Conservation (phyloP, 2,888 invertebrate genomes). For the Rhogogaster chlorosoma region DNA sequence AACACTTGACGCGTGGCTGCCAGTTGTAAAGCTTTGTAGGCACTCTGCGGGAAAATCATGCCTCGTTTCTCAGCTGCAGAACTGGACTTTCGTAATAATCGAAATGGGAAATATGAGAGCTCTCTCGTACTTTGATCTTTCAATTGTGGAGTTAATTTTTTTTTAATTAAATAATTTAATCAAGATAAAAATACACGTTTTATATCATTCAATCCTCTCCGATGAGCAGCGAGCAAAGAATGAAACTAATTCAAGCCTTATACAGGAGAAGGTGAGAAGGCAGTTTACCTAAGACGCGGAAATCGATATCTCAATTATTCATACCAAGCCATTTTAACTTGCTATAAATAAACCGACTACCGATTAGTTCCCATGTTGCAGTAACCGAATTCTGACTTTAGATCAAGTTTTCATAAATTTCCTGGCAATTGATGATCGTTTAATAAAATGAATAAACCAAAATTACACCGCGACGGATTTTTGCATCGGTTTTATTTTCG, state of each 20-base stretch:
- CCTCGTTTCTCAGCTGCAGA: neutral
- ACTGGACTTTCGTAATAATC: slow-evolving; percentile 25
- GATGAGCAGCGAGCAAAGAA: neutral
- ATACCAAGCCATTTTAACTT: neutral
- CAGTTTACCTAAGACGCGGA: neutral
- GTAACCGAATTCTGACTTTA: neutral
- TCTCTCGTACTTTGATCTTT: neutral
- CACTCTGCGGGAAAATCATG: neutral
- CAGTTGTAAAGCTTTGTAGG: neutral
- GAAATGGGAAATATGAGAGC: neutral
- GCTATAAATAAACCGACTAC: neutral
- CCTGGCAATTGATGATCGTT: neutral
- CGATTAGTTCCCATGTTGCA: neutral
- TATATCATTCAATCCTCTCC: neutral
- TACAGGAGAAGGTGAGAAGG: neutral
- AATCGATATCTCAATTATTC: slow-evolving; percentile 28
- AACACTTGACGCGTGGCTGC: slow-evolving; percentile 36
- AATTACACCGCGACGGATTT: neutral
- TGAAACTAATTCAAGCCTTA: neutral
- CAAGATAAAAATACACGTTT: neutral
- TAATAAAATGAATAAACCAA: neutral
- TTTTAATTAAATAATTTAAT: neutral
- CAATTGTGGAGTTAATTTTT: neutral
- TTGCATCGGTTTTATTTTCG: neutral
- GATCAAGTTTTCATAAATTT: neutral